These are phyloP conservation scores for Danio tinwini DNA, from an alignment of 2,797 vertebrate species.

Conservation along the genomic window DNA sequence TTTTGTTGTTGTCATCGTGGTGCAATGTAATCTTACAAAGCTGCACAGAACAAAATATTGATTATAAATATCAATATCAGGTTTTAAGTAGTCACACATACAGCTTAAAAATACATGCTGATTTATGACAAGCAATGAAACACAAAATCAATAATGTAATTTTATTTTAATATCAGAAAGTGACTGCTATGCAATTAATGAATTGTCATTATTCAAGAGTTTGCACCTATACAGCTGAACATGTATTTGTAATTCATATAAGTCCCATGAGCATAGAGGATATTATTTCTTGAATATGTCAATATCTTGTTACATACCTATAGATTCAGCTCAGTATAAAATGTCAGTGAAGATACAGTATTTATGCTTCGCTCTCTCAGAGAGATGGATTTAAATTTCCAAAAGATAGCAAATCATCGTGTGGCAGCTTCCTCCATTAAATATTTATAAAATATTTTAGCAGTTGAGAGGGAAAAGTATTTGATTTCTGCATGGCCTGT, in stretches of 20 bases:
- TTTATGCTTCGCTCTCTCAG: constrained; percentile 19
- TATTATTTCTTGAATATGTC: not conserved
- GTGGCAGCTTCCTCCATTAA: constrained; percentile 48
- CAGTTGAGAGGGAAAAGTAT: not conserved
- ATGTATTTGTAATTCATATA: not conserved
- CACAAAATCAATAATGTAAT: constrained; percentile 20
- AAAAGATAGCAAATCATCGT: constrained; percentile 38
- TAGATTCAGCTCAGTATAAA: not conserved
- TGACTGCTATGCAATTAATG: constrained; percentile 10
- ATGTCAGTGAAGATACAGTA: constrained; percentile 27
- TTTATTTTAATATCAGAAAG: constrained; percentile 39
- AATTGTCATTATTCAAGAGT: constrained; percentile 5
- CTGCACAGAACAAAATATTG: not conserved
- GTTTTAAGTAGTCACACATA: not conserved
- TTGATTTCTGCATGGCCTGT: constrained; percentile 35
- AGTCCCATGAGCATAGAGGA: not conserved
- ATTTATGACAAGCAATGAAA: constrained; percentile 8
- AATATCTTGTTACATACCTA: constrained; percentile 5
- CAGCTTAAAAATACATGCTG: not conserved
- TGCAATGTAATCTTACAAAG: not conserved
- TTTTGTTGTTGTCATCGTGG: not conserved
- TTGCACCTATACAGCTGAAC: constrained; percentile 10
- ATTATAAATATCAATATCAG: not conserved
- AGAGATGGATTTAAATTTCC: constrained; percentile 39
- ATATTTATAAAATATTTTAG: constrained; percentile 46